Base-by-base conservation (phyloP, 2,888 invertebrate species). In the Limnephilus lunatus region DNA sequence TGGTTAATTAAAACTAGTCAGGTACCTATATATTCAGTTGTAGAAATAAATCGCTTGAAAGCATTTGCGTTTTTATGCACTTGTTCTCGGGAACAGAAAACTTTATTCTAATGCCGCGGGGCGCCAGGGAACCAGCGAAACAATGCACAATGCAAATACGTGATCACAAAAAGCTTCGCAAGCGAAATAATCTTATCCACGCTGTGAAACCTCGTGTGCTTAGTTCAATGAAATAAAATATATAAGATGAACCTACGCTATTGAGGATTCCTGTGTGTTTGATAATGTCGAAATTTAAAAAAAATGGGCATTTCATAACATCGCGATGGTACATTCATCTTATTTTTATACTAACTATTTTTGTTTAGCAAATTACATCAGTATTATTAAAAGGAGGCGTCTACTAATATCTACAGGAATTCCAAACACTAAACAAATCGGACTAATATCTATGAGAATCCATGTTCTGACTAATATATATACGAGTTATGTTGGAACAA, bases 81-180 rank as follows among this genome's bases (percentile, higher is more conserved):
- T 68, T 68, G 53, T 68, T 68, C 68, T 68, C 25, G 25, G 68
- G 25, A 25, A 68, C 68, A 9, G n/a, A 68, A n/a, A 68, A 25
- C 68, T 68, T 68, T 25, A 48, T 48, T 14, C 48, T 15, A 48
- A 48, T 19, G 53, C 86, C 53, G 15, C 9, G 4, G 87, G 48
- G 32, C 32, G 88, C 81, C 88, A 32, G 88, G 25, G 35, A 89
- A 81, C 9, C 32, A 25, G 68, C 39, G 31, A 30, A 89, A 89
- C 88, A 89, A 89, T 89, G 39, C n/a, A 89, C 88, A 89, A 89
- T 89, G 88, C 88, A 39, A 89, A 89, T 89, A 89, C 88, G 88
- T 80, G 88, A 68, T 80, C 39, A 80, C 48, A 89, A 88, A 89
- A 89, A 89, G n/a, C 81, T 19, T 7, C 88, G n/a, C 35, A 25